Evolutionary conservation across 2,888 invertebrate genomes (phyloP), one percentile per base, ranked within the genome.

Genomic region (Eremobia ochroleuca): DNA sequence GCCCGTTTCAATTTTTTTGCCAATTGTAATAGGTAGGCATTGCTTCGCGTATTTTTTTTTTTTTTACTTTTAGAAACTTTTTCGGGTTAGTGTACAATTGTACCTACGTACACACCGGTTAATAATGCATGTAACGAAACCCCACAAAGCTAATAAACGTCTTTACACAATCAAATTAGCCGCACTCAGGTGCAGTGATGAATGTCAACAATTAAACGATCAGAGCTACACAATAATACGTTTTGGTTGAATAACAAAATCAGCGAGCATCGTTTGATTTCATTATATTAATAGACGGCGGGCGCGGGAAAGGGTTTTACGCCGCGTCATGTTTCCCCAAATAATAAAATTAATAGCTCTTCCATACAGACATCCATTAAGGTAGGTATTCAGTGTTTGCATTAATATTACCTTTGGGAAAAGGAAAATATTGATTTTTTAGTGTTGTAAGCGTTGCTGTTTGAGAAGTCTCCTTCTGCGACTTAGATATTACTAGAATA

Each of bases 261-360:
- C 87, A 89, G 87, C 83, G 87, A 89, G 82, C 90, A 93, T 93
- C 92, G 91, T 93, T 93, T 92, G 91, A 93, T 94, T 94, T 93
- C 91, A 94, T 92, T 92, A 92, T 85, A 87, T 89, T 91, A 91
- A 90, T 89, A 91, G 88, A 87, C 90, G 89, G 89, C 87, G 89
- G 88, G 87, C 82, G 86, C 83, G 90, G 92, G 91, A 92, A 93
- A 90, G 92, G 90, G 90, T 91, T 93, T 92, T 88, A 77, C 81
- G 94, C 93, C 79, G 79, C 88, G 92, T 95, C 95, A 95, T 92
- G 91, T 90, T 93, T 90, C 88, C 91, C 90, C 89, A 90, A 93
- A 94, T 94, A 94, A 93, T 93, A 93, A 94, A 93, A 94, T 94
- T 94, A 93, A 94, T 95, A 94, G 91, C 91, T 89, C 88, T 83